Percentiles rank a stretch among this genome's conserved stretches.
phyloP scores from a whole-genome alignment of 2,888 invertebrate genomes.

The Cheiracanthium punctorium region DNA sequence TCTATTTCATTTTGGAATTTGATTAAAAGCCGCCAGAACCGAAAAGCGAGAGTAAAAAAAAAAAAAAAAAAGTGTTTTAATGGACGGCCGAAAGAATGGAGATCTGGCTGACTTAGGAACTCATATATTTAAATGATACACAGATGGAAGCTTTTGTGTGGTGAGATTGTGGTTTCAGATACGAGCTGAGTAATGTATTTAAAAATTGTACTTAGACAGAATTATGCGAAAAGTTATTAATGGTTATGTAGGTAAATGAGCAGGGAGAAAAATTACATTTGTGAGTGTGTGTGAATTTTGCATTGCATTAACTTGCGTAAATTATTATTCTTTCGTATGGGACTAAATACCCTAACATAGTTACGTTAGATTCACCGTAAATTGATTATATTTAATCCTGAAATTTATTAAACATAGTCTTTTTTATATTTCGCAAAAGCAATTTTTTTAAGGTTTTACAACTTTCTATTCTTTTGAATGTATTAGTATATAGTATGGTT shows the following conservation, averaged over 20 bases:
- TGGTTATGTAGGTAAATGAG: not conserved
- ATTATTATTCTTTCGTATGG: too few species aligned
- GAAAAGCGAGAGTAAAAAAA: not conserved
- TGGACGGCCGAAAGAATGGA: not conserved
- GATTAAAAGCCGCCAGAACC: constrained; percentile 1
- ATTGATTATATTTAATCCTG: too few species aligned
- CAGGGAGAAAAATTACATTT: not conserved
- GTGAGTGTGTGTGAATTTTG: too few species aligned
- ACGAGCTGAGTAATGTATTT: constrained; percentile 5
- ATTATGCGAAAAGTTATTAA: not conserved
- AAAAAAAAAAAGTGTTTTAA: not conserved
- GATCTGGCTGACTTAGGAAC: not conserved
- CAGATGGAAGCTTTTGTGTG: not conserved
- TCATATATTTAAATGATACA: constrained; percentile 15
- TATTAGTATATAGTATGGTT: too few species aligned
- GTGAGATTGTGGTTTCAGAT: not conserved
- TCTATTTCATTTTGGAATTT: constrained; percentile 12
- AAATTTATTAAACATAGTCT: too few species aligned
- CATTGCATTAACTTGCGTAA: too few species aligned
- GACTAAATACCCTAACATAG: too few species aligned
- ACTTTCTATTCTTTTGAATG: too few species aligned
- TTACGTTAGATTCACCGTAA: too few species aligned
- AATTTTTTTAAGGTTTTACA: too few species aligned
- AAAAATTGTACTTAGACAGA: not conserved
- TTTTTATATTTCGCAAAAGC: too few species aligned